Evolutionary conservation across 2,797 vertebrate genomes (phyloP).

Genomic region (Rhabdophis nuchalis): DNA sequence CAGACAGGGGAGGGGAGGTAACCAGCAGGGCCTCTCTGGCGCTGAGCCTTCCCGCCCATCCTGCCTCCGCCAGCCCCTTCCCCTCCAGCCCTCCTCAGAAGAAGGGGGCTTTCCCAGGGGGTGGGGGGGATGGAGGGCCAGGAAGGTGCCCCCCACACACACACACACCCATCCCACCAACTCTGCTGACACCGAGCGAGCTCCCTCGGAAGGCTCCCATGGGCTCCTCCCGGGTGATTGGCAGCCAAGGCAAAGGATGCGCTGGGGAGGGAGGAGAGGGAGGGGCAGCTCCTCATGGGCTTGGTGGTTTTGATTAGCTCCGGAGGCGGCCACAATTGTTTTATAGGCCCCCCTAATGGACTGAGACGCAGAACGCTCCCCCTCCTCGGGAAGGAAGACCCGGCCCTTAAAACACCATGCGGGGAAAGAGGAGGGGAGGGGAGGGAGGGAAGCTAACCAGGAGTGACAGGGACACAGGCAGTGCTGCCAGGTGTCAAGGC

Average conservation of each 20-base stretch:
- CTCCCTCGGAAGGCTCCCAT: slow-evolving; percentile 19
- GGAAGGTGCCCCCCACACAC: not conserved
- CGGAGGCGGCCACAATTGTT: slow-evolving; percentile 24
- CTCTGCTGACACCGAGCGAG: slow-evolving; percentile 13
- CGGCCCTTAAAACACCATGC: slow-evolving; percentile 49
- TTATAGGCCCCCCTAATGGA: slow-evolving; percentile 53
- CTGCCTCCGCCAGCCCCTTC: too few relatives aligned
- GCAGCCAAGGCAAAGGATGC: not conserved
- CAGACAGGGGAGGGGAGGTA: not conserved
- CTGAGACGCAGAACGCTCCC: slow-evolving; percentile 45
- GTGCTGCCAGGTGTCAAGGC: slow-evolving; percentile 68
- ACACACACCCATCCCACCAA: slow-evolving; percentile 2
- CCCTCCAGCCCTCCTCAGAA: not conserved
- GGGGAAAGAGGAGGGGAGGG: slow-evolving; percentile 42
- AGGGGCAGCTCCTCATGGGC: too few relatives aligned
- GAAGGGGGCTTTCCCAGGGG: too few relatives aligned
- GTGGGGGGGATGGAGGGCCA: too few relatives aligned
- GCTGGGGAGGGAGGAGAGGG: not conserved
- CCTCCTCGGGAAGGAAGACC: slow-evolving; percentile 42
- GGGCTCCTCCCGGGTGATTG: slow-evolving; percentile 46
- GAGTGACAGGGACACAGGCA: too few relatives aligned
- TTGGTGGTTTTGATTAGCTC: slow-evolving; percentile 41
- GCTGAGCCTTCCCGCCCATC: too few relatives aligned
- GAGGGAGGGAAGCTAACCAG: slow-evolving; percentile 63
- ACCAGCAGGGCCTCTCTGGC: not conserved